These are phyloP conservation scores for Pharmacophagus antenor DNA, from an alignment of 2,888 invertebrate species.

Conservation along the genomic window DNA sequence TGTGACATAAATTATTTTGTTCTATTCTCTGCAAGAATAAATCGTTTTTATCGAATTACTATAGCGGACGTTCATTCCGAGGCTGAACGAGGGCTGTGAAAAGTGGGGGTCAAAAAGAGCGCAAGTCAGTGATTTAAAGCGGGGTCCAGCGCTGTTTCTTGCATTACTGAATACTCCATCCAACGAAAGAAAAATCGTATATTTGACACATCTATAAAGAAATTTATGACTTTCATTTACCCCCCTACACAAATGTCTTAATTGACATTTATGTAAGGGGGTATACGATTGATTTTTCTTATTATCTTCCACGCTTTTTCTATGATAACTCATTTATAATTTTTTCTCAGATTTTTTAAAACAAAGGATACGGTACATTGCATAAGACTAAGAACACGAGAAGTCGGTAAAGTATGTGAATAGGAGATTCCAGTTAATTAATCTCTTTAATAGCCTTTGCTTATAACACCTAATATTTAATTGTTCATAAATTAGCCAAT, in stretches of 20 bases:
- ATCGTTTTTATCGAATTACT: conserved; percentile 36
- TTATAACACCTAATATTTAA: too few relatives aligned
- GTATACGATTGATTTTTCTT: conserved; percentile 37
- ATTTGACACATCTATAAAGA: conserved; percentile 61
- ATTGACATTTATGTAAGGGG: conserved; percentile 59
- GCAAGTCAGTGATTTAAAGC: conserved; percentile 65
- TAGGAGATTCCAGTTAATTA: too few relatives aligned
- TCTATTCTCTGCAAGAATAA: conserved; percentile 29
- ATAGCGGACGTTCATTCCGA: conserved; percentile 31
- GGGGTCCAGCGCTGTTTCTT: conserved; percentile 48
- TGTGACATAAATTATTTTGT: conserved; percentile 1
- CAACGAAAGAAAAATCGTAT: conserved; percentile 73
- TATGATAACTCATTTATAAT: background rate
- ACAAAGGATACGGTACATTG: background rate
- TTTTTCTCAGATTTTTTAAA: too few relatives aligned
- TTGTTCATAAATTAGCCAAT: too few relatives aligned
- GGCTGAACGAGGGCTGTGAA: conserved; percentile 36
- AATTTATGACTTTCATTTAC: conserved; percentile 72
- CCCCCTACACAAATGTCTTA: conserved; percentile 61
- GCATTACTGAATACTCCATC: conserved; percentile 71
- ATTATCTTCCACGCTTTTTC: conserved; percentile 2
- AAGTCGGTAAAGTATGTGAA: too few relatives aligned
- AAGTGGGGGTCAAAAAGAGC: conserved; percentile 52
- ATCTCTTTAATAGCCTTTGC: too few relatives aligned
- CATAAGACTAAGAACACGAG: too few relatives aligned